These are phyloP conservation scores for Ferrisia virgata DNA, from an alignment of 2,888 invertebrate genomes.

Conservation along the genomic window DNA sequence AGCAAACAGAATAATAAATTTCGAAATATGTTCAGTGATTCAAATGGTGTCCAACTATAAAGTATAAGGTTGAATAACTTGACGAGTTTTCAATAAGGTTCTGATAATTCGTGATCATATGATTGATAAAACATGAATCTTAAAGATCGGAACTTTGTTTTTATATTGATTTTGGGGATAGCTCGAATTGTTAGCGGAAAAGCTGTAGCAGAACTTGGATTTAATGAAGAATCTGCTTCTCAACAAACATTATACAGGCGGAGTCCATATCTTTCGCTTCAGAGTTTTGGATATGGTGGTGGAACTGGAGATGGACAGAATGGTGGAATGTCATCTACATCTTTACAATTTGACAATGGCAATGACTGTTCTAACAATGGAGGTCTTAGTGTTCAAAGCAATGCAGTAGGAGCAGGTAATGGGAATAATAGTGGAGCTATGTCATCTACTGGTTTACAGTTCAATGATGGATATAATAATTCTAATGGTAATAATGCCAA, in stretches of 20 bases:
- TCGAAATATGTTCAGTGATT: not conserved
- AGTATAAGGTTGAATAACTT: not conserved
- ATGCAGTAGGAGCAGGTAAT: not conserved
- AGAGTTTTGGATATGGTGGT: not conserved
- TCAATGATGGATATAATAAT: not conserved
- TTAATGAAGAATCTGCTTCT: not conserved
- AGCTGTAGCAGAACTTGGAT: not conserved
- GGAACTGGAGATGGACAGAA: not conserved
- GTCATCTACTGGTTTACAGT: not conserved
- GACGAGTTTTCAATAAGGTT: not conserved
- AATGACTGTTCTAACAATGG: not conserved
- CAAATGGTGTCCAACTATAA: not conserved
- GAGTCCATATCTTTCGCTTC: not conserved
- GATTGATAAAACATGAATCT: not conserved
- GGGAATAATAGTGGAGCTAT: not conserved
- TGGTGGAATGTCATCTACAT: not conserved
- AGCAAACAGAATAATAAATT: not conserved
- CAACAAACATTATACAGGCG: not conserved
- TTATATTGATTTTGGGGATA: not conserved
- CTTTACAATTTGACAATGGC: not conserved
- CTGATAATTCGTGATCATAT: not conserved
- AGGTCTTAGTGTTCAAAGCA: not conserved
- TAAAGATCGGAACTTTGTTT: not conserved
- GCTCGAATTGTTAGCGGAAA: not conserved
- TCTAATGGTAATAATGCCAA: not conserved